Percentiles rank a stretch among this genome's conserved stretches.
phyloP scores from a whole-genome alignment of 2,113 vertebrate genomes.

The Xiphophorus hellerii region DNA sequence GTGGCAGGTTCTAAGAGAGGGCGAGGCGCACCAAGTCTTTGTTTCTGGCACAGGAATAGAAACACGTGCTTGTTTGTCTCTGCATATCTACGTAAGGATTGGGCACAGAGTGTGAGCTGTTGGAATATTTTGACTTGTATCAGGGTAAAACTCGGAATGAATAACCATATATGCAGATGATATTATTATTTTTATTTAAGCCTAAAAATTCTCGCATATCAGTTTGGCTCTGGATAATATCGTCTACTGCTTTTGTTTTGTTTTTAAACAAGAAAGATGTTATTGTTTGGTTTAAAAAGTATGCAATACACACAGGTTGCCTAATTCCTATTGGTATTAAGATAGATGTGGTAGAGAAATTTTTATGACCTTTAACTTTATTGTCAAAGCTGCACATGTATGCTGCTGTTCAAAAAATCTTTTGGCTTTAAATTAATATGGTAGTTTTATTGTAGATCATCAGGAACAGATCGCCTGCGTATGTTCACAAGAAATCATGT shows the following conservation, averaged over 20 bases:
- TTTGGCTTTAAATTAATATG: neutral
- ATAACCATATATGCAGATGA: neutral
- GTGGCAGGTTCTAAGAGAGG: constrained; percentile 23
- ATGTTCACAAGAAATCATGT: constrained; percentile 2
- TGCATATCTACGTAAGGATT: neutral
- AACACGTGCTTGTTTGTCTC: neutral
- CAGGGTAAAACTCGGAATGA: neutral
- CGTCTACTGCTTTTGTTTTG: neutral
- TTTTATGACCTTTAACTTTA: neutral
- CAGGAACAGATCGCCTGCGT: constrained; percentile 7
- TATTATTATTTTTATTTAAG: neutral
- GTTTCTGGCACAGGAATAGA: constrained; percentile 1
- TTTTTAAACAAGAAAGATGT: neutral
- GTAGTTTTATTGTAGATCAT: constrained; percentile 1
- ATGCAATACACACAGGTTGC: neutral
- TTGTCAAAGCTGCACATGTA: neutral
- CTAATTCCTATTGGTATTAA: neutral
- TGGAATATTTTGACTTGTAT: neutral
- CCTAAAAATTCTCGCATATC: neutral
- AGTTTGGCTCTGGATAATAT: neutral
- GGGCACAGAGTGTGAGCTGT: neutral
- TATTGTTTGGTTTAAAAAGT: neutral
- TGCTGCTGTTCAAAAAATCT: constrained; percentile 28
- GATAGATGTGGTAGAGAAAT: neutral
- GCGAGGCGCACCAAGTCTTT: constrained; percentile 5